phyloP scores from a whole-genome alignment of 2,797 vertebrate genomes.

The Sebastes cheni region DNA sequence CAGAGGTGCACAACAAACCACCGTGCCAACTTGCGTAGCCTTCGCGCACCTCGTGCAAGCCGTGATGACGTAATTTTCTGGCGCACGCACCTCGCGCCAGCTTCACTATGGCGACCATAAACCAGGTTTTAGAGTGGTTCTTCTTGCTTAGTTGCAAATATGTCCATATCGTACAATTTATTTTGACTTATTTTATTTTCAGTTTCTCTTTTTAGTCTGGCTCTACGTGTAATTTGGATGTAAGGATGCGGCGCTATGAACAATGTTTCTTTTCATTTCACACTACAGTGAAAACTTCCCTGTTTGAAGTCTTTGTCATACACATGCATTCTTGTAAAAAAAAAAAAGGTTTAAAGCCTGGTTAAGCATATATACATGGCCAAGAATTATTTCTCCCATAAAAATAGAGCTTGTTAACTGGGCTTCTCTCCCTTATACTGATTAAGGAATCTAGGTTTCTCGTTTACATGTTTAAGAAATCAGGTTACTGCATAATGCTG shows the following conservation, averaged over 20 bases:
- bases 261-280: not conserved
- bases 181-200: not conserved
- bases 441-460: not conserved
- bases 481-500: not conserved
- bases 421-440: not conserved
- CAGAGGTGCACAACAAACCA: too few relatives aligned
- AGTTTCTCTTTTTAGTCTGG: not conserved
- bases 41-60: too few relatives aligned
- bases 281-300: not conserved
- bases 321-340: not conserved
- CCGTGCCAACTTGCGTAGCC: too few relatives aligned
- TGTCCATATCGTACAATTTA: not conserved
- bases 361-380: not conserved
- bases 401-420: slow-evolving; percentile 6
- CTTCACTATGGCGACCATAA: too few relatives aligned
- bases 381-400: not conserved
- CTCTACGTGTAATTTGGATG: not conserved
- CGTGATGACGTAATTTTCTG: too few relatives aligned
- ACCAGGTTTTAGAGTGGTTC: too few relatives aligned
- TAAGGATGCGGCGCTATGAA: not conserved
- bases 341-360: not conserved
- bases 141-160: not conserved
- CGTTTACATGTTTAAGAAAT: not conserved
- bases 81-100: too few relatives aligned
- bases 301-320: not conserved